Evolutionary conservation across 2,113 vertebrate species (phyloP), one percentile per base, ranked within the genome.

Genomic region (Nothoprocta pentlandii): DNA sequence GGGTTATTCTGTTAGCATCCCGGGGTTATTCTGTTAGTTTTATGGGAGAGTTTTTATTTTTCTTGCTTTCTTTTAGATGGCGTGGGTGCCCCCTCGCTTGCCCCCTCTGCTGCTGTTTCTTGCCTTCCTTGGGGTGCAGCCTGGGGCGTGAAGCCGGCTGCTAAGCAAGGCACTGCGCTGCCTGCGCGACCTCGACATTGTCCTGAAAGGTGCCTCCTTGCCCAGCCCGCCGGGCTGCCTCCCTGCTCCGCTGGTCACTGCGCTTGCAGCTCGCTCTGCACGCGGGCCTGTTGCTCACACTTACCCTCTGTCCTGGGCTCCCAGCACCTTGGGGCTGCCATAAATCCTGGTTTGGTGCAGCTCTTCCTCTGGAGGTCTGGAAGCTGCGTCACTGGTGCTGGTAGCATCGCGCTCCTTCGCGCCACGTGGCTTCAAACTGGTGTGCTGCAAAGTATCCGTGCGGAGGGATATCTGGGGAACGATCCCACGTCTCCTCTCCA

Each of bases 401-500:
- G 94, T 89, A 92, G 68, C 89, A 85, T 92, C 71, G 6, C 0
- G 12, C 44, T 81, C 84, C 87, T 91, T 91, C 94, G 92, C 0
- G 15, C 94, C 87, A 92, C 0, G 5, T 47, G 49, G 87, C 84
- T 89, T 49, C 79, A 87, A 82, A 85, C 92, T 63, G 64, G 69
- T 84, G 73, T 2, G 5, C 84, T 94, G 91, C 64, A 82, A 74
- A 92, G 92, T 92, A 80, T 94, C 81, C 73, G 63, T 76, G 17
- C 78, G 84, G 67, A 94, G 77, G 49, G 87, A 74, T 92, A 91
- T 95, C 93, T 89, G 81, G 89, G 89, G 92, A 93, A 73, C 20
- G 62, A 70, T 85, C 44, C 87, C 1, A 0, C 66, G 81, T 41
- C 84, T 89, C 84, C 82, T 49, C 53, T 81, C 67, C 36, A 1